phyloP scores from a whole-genome alignment of 2,888 invertebrate species.

The Pseudoips prasinana region DNA sequence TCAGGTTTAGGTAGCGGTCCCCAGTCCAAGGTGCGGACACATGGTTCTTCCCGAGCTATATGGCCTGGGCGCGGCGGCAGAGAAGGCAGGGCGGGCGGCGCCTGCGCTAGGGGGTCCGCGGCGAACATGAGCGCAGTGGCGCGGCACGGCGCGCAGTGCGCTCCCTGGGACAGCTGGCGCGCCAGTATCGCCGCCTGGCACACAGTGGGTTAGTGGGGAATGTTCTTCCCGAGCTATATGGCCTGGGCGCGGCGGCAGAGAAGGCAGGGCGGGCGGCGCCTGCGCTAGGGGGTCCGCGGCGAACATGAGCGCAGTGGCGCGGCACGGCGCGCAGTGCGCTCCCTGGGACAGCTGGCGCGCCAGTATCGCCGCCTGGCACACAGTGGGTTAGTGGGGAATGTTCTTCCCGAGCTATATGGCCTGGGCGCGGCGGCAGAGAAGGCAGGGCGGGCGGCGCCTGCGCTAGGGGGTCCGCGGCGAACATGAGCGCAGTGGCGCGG shows the following conservation, averaged over 20 bases:
- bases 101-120: slow-evolving; percentile 22
- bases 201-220: no score
- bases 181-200: slow-evolving; percentile 51
- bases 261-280: slow-evolving; percentile 42
- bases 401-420: background rate
- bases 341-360: slow-evolving; percentile 46
- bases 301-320: slow-evolving; percentile 45
- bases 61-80: slow-evolving; percentile 26
- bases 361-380: slow-evolving; percentile 48
- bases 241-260: slow-evolving; percentile 29
- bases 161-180: slow-evolving; percentile 44
- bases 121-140: slow-evolving; percentile 46
- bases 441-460: slow-evolving; percentile 44
- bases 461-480: slow-evolving; percentile 22
- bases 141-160: slow-evolving; percentile 51
- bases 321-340: slow-evolving; percentile 53
- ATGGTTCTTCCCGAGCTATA: slow-evolving; percentile 13
- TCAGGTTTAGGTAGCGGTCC: no score
- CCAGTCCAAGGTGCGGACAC: slow-evolving; percentile 10
- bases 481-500: slow-evolving; percentile 45
- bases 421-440: slow-evolving; percentile 30
- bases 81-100: slow-evolving; percentile 43
- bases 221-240: slow-evolving; percentile 3
- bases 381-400: no score
- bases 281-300: slow-evolving; percentile 26